Evolutionary conservation across 1,140 invertebrate species (phyloP).

Genomic region (Drosophila virilis): DNA sequence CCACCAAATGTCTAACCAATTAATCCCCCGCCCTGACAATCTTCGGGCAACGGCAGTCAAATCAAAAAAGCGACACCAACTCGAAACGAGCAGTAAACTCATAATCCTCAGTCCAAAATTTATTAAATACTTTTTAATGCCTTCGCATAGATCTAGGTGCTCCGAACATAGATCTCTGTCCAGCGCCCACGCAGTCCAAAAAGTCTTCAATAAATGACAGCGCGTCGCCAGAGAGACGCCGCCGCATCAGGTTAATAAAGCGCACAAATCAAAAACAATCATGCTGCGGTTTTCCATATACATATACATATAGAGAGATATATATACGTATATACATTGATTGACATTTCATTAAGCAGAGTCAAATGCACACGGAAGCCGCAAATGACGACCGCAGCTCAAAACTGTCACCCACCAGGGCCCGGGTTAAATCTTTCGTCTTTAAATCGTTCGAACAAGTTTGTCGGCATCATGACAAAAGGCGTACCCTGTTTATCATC

Average conservation of each 20-base stretch:
- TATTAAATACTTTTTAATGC: conserved; percentile 81
- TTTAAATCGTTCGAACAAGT: conserved; percentile 60
- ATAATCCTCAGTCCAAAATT: conserved; percentile 70
- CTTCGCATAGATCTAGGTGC: conserved; percentile 44
- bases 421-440: conserved; percentile 41
- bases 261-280: conserved; percentile 75
- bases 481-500: conserved; percentile 71
- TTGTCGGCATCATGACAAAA: conserved; percentile 62
- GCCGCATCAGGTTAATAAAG: conserved; percentile 69
- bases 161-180: conserved; percentile 53
- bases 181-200: conserved; percentile 68
- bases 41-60: conserved; percentile 12
- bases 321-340: conserved; percentile 52
- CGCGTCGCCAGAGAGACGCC: conserved; percentile 60
- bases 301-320: conserved; percentile 3
- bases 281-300: conserved; percentile 30
- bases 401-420: conserved; percentile 61
- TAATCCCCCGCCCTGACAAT: conserved; percentile 31
- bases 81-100: conserved; percentile 46
- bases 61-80: conserved; percentile 27
- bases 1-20: conserved; percentile 64
- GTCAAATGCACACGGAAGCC: conserved; percentile 77
- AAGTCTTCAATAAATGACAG: conserved; percentile 47
- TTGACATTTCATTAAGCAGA: conserved; percentile 82
- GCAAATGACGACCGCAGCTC: conserved; percentile 43